Evolutionary conservation across 2,113 vertebrate species (phyloP), one percentile per base, ranked within the genome.

Genomic region (Pseudorhombus dupliciocellatus): DNA sequence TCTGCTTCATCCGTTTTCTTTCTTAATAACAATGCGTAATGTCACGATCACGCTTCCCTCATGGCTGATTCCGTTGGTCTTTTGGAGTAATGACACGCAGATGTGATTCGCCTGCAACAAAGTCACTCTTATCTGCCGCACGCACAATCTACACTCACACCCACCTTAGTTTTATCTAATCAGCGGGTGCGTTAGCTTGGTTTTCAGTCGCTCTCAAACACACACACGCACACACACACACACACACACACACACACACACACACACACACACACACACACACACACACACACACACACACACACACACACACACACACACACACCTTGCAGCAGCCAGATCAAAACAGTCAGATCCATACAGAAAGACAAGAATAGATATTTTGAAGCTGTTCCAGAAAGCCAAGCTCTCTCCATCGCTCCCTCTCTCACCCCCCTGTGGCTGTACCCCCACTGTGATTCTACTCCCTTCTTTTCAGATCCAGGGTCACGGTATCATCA

Each of bases 331-430:
- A 84, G 87, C 84, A 83, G 84, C 86, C 85, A 89, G 83, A 87
- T 90, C 78, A 88, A 81, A 89, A 84, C 80, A 74, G 80, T 79
- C 81, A 81, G 82, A 88, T 89, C 80, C 84, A 89, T 82, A 80
- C 71, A 77, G 62, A 83, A 81, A 70, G 79, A 82, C 72, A 76
- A 83, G 76, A 91, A 84, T 88, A 88, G 80, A 73, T 83, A 80
- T 88, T 89, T 83, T 87, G 80, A 89, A 85, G 73, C 76, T 14
- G 24, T 75, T 84, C 83, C 87, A 88, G 75, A 85, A 78, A 84
- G 70, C 80, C 80, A 30, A 46, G n/a, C 61, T 57, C 76, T 55
- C 25, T 77, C 80, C 68, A 75, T 51, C 10, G 10, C 34, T 37
- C 34, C 34, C 31, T 34, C 71, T 28, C 30, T 48, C 11, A 21